Conservation (phyloP, 2,113 vertebrate genomes). For the Cyphomyrus plagiostoma region DNA sequence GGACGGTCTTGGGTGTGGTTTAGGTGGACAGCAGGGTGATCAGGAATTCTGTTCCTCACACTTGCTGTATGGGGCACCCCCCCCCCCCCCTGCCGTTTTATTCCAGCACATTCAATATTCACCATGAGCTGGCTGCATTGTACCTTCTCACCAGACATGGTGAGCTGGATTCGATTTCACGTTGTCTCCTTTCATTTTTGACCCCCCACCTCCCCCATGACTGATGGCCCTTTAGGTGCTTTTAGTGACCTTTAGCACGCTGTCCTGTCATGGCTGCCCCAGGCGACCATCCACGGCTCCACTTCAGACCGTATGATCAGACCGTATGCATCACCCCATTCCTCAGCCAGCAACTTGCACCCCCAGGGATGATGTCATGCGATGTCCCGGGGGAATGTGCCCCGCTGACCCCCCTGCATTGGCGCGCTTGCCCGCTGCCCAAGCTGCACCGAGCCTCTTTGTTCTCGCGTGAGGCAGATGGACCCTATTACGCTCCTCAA, state of each 20-base stretch:
- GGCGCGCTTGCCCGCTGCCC: constrained; percentile 27
- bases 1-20: neutral
- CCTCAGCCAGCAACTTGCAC: neutral
- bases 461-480: constrained; percentile 41
- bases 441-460: constrained; percentile 55
- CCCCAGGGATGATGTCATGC: constrained; percentile 58
- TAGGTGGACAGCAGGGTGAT: neutral
- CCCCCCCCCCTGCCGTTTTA: neutral
- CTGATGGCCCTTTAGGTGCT: neutral
- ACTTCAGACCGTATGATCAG: neutral
- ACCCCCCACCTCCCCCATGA: neutral
- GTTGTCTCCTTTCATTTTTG: neutral
- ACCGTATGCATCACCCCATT: constrained; percentile 30
- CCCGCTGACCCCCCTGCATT: constrained; percentile 59
- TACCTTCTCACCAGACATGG: neutral
- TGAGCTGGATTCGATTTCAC: neutral
- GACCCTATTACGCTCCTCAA: constrained; percentile 31
- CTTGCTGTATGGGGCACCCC: neutral
- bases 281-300: neutral
- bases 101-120: neutral
- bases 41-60: neutral
- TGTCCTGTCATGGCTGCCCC: neutral
- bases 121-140: neutral
- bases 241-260: neutral
- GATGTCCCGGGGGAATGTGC: constrained; percentile 58